Base-by-base conservation (phyloP, 1,140 invertebrate species). In the Bombus balteatus region DNA sequence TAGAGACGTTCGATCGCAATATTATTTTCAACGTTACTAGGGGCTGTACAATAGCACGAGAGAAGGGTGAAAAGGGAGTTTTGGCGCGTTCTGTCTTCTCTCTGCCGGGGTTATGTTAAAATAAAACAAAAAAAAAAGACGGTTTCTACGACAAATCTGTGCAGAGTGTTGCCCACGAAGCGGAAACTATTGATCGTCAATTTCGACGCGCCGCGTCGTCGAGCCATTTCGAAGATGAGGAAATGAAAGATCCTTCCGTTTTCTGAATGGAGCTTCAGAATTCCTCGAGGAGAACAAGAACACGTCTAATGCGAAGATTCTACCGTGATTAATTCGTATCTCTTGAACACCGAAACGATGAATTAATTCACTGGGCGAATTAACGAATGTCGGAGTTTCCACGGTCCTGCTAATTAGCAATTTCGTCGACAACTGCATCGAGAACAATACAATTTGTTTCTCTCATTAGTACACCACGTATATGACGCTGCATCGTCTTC, bases 371-470 rank as follows among this genome's bases (percentile, higher is more conserved):
- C 41, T 25, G 47, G 15, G 34, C 34, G 76, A 88, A 79, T 86
- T 65, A 81, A 73, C 78, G 53, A 86, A 34, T 65, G 28, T 39
- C 68, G 5, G 43, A 72, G 68, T 41, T 68, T 65, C 41, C 39
- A 9, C 5, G 43, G 73, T 37, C 34, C 62, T 18, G 43, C 88
- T 32, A 59, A 81, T 88, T 85, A 86, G 70, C 70, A 75, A 81
- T 86, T 89, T 65, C 77, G 84, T 68, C 74, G 74, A 65, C 82
- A 88, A 82, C 37, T 47, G 73, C 76, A 78, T 70, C 83, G 66
- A 32, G 79, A 41, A 75, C 59, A 88, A 85, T 65, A 73, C 28
- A 41, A 79, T 86, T 89, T 89, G 87, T 88, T 88, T 82, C 87
- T 89, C 85, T 82, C 87, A 74, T 86, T 86, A 79, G 81, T 81